Conservation (phyloP, 2,797 vertebrate genomes). For the Calcarius lapponicus region DNA sequence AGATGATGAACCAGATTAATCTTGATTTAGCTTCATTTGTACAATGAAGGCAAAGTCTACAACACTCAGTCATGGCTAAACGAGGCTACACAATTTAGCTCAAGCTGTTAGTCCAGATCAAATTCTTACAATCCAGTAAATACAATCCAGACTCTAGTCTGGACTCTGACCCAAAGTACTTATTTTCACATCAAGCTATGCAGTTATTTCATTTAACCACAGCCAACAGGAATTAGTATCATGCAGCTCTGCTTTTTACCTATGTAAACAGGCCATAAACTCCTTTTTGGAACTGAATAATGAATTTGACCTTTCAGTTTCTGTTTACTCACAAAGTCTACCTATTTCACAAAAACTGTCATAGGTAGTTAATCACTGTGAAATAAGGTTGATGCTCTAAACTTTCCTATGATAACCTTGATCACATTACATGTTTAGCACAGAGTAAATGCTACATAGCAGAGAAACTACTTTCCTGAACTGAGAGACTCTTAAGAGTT, state of each 20-base stretch:
- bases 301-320: neutral
- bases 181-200: neutral
- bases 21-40: constrained; percentile 21
- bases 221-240: neutral
- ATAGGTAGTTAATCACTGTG: neutral
- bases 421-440: neutral
- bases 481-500: neutral
- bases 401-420: neutral
- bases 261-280: neutral
- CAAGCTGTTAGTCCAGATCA: neutral
- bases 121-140: neutral
- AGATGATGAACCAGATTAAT: constrained; percentile 18
- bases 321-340: neutral
- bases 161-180: neutral
- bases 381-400: neutral
- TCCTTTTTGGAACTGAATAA: neutral
- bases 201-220: neutral
- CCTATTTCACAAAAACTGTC: neutral
- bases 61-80: neutral
- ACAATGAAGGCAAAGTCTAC: neutral
- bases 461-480: neutral
- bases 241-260: neutral
- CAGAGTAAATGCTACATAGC: neutral
- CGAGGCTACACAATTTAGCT: neutral
- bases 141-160: neutral